A percentile compares a stretch with the other conserved stretches of the same genome.
phyloP scores from a whole-genome alignment of 2,888 invertebrate genomes.

The Cryptocheilus praepositus region DNA sequence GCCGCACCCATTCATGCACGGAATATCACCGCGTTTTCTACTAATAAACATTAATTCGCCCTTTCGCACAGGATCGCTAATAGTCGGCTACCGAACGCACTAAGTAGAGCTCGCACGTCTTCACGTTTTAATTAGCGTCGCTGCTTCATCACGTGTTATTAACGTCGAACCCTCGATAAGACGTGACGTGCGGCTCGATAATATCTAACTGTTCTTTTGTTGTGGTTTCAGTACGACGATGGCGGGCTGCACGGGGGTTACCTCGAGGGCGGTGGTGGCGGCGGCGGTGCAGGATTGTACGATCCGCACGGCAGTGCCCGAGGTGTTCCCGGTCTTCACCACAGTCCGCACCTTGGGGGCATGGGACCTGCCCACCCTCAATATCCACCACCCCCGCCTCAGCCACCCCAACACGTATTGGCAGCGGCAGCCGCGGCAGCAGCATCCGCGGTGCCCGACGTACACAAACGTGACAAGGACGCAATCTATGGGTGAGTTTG shows the following conservation, averaged over 20 bases:
- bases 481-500: constrained; percentile 97
- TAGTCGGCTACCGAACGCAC: too few species aligned
- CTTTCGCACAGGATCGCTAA: too few species aligned
- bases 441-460: constrained; percentile 84
- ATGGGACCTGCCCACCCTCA: constrained; percentile 80
- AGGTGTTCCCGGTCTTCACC: constrained; percentile 78
- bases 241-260: constrained; percentile 91
- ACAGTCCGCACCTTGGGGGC: constrained; percentile 79
- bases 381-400: constrained; percentile 84
- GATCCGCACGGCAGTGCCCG: constrained; percentile 84
- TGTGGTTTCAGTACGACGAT: constrained; percentile 89
- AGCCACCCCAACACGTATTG: constrained; percentile 86
- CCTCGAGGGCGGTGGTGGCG: constrained; percentile 82
- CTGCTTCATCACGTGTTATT: too few species aligned
- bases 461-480: constrained; percentile 98
- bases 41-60: too few species aligned
- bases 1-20: too few species aligned
- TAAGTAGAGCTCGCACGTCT: too few species aligned
- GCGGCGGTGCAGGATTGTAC: constrained; percentile 82
- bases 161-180: not conserved
- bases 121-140: too few species aligned
- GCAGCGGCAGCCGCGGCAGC: constrained; percentile 80
- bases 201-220: not conserved
- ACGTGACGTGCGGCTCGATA: too few species aligned
- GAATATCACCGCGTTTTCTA: too few species aligned